Percentiles rank a stretch among this genome's conserved stretches.
Conservation (phyloP, 2,113 vertebrate species). For the Labeo catla region DNA sequence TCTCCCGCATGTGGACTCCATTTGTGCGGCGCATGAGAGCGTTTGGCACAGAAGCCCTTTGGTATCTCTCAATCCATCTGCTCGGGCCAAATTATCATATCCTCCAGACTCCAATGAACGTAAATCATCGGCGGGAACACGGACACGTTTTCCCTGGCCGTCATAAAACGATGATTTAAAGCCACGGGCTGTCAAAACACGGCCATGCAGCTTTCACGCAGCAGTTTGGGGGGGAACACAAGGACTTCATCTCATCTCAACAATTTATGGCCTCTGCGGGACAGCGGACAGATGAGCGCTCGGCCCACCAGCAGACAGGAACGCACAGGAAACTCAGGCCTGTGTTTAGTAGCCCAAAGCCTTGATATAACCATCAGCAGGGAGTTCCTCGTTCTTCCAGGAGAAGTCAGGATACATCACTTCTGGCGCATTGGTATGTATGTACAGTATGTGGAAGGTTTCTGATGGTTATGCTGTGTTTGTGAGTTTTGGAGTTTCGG, state of each 20-base stretch:
- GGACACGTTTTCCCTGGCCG: slow-evolving; percentile 80
- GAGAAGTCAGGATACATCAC: slow-evolving; percentile 82
- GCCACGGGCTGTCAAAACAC: slow-evolving; percentile 85
- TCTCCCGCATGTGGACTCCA: slow-evolving; percentile 84
- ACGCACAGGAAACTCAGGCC: slow-evolving; percentile 86
- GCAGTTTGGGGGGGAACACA: slow-evolving; percentile 79
- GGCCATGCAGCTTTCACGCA: slow-evolving; percentile 72
- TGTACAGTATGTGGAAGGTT: slow-evolving; percentile 78
- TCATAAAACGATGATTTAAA: slow-evolving; percentile 90
- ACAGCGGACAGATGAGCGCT: slow-evolving; percentile 81
- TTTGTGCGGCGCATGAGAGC: slow-evolving; percentile 77
- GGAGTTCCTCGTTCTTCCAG: slow-evolving; percentile 78
- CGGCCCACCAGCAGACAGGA: slow-evolving; percentile 89
- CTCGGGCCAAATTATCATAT: slow-evolving; percentile 86
- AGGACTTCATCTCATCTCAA: slow-evolving; percentile 82
- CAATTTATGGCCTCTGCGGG: slow-evolving; percentile 90
- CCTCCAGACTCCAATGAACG: slow-evolving; percentile 84
- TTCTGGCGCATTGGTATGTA: slow-evolving; percentile 72
- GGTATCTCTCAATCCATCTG: slow-evolving; percentile 86
- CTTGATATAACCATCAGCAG: slow-evolving; percentile 86
- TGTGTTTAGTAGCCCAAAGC: slow-evolving; percentile 67
- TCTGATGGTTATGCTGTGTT: slow-evolving; percentile 81
- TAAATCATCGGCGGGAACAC: slow-evolving; percentile 85
- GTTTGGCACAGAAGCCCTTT: slow-evolving; percentile 73
- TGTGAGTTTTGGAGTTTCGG: slow-evolving; percentile 89